Conservation (phyloP, 2,888 invertebrate species). For the Agonum fuliginosum region DNA sequence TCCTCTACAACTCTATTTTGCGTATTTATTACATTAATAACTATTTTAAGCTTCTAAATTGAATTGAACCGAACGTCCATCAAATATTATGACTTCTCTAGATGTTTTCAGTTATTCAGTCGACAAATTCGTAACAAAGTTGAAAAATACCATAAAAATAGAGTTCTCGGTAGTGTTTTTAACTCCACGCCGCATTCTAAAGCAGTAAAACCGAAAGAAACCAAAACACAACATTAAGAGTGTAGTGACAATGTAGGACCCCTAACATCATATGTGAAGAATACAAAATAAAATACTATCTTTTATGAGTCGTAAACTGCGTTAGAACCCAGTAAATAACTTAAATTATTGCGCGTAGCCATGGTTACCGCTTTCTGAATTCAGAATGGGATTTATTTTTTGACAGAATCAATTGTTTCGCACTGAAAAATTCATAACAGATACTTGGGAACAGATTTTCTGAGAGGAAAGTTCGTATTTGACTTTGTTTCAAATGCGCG, state of each 20-base stretch:
- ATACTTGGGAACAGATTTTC: constrained; percentile 17
- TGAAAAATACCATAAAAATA: too few species aligned
- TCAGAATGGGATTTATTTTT: not conserved
- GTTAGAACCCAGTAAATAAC: constrained; percentile 34
- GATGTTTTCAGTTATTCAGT: too few species aligned
- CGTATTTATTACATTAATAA: too few species aligned
- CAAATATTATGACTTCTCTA: too few species aligned
- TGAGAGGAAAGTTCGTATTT: constrained; percentile 4
- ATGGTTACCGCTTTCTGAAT: constrained; percentile 2
- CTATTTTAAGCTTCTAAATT: too few species aligned
- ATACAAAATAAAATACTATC: not conserved
- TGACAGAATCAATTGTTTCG: not conserved
- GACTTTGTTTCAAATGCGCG: constrained; percentile 22
- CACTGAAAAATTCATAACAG: too few species aligned
- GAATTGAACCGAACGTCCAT: too few species aligned
- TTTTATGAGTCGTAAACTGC: constrained; percentile 4
- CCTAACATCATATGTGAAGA: not conserved
- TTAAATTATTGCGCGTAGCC: constrained; percentile 6
- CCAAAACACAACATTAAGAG: not conserved
- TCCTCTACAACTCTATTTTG: too few species aligned
- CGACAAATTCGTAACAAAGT: too few species aligned
- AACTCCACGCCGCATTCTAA: not conserved
- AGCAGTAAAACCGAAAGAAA: not conserved
- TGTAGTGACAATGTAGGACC: not conserved
- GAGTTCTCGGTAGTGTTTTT: too few species aligned